Evolutionary conservation across 2,888 invertebrate species (phyloP).

Genomic region (Pristionchus mayeri): DNA sequence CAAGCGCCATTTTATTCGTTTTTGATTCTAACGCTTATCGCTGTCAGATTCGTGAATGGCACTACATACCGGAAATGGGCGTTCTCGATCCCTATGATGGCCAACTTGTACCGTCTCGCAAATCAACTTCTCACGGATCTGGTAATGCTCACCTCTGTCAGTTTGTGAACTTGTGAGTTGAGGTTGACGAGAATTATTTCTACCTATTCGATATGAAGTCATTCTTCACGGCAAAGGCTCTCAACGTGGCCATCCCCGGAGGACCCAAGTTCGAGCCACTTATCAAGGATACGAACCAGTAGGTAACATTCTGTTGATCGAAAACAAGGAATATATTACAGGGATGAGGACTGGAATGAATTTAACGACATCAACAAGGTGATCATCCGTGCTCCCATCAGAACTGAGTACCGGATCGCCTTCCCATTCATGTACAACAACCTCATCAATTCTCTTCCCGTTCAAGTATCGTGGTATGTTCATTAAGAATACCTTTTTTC

Average conservation of each 20-base stretch:
- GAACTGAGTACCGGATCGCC: conserved; percentile 98
- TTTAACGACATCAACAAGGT: conserved; percentile 99
- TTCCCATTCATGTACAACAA: conserved; percentile 99
- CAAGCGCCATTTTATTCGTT: too few species aligned
- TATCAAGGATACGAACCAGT: conserved; percentile 96
- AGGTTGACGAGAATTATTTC: conserved; percentile 93
- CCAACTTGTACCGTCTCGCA: conserved; percentile 95
- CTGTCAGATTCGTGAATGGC: conserved; percentile 90
- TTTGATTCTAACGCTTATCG: too few species aligned
- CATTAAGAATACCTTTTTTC: not conserved
- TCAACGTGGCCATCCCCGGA: conserved; percentile 99
- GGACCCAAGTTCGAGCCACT: conserved; percentile 99
- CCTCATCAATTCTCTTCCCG: conserved; percentile 85
- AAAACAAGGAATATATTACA: conserved; percentile 74
- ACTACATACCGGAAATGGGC: conserved; percentile 97
- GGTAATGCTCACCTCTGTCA: not conserved
- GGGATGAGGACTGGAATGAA: conserved; percentile 99
- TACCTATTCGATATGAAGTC: conserved; percentile 99
- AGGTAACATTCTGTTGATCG: conserved; percentile 75
- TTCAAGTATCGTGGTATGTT: conserved; percentile 95
- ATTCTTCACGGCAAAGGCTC: conserved; percentile 98
- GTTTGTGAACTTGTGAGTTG: not conserved
- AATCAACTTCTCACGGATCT: conserved; percentile 97
- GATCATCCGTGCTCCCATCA: conserved; percentile 96
- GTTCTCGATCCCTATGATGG: conserved; percentile 94